phyloP scores from a whole-genome alignment of 2,113 vertebrate genomes.

The Pristiophorus japonicus region DNA sequence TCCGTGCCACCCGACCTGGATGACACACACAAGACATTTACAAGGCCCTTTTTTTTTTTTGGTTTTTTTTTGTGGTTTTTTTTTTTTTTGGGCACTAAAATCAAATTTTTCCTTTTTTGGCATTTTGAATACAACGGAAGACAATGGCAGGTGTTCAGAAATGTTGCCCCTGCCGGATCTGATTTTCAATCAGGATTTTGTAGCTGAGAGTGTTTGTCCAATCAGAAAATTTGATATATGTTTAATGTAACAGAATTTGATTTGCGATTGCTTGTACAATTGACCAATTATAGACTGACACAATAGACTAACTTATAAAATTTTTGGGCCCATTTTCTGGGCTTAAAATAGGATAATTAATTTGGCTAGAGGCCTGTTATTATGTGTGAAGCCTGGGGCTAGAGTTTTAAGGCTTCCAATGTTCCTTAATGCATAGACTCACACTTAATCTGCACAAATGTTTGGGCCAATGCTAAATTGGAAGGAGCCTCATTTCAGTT shows the following conservation, averaged over 20 bases:
- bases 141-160: neutral
- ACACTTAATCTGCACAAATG: too few relatives aligned
- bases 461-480: too few relatives aligned
- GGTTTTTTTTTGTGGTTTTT: too few relatives aligned
- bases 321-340: neutral
- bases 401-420: too few relatives aligned
- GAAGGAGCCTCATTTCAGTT: too few relatives aligned
- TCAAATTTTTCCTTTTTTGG: too few relatives aligned
- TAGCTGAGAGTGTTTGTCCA: neutral
- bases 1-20: too few relatives aligned
- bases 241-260: neutral
- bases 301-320: neutral
- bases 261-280: too few relatives aligned
- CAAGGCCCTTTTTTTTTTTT: too few relatives aligned
- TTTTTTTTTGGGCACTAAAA: too few relatives aligned
- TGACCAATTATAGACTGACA: neutral
- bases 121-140: neutral
- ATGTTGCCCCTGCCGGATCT: neutral
- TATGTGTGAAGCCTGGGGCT: too few relatives aligned
- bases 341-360: neutral
- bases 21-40: too few relatives aligned
- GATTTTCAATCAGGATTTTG: neutral
- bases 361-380: neutral
- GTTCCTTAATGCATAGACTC: neutral
- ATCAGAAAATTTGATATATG: neutral